phyloP scores from a whole-genome alignment of 2,113 vertebrate genomes.

The Catharus bicknelli region DNA sequence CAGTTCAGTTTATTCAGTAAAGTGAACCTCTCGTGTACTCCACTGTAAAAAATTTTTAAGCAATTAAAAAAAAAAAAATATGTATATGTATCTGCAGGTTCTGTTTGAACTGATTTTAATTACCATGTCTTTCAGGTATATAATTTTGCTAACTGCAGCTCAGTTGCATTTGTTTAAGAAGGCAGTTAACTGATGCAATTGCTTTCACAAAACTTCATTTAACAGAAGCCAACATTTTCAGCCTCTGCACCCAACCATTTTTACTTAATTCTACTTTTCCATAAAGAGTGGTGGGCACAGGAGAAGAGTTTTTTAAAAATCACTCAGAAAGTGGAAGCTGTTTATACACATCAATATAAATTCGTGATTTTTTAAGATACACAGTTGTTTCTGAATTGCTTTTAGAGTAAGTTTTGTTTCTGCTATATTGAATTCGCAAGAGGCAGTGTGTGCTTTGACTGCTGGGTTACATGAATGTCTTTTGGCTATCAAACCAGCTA shows the following conservation, averaged over 20 bases:
- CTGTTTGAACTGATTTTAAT: neutral
- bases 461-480: neutral
- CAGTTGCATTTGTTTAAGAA: neutral
- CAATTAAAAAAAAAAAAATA: neutral
- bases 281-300: neutral
- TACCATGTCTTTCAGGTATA: neutral
- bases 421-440: neutral
- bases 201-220: neutral
- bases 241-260: neutral
- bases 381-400: neutral
- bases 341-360: neutral
- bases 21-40: neutral
- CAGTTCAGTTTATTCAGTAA: neutral
- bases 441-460: neutral
- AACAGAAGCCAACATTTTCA: neutral
- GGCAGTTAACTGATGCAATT: neutral
- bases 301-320: neutral
- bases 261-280: neutral
- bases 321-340: neutral
- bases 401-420: neutral
- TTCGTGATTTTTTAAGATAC: neutral
- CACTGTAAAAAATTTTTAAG: neutral
- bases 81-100: neutral
- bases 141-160: neutral
- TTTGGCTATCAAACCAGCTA: neutral